phyloP scores from a whole-genome alignment of 1,140 invertebrate genomes.

The Drosophila persimilis region DNA sequence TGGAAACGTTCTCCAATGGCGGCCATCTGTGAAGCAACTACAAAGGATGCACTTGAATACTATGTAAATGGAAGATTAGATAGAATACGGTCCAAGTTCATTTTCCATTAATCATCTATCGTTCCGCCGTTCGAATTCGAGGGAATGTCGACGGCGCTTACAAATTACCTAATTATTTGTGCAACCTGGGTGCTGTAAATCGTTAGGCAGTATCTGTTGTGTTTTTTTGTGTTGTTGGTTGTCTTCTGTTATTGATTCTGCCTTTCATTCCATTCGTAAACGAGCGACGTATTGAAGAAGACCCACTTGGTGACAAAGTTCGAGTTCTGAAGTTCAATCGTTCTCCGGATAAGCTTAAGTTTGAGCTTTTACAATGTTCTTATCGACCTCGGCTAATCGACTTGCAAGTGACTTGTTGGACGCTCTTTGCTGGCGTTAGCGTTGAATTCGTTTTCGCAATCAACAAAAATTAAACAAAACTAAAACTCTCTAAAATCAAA shows the following conservation, averaged over 20 bases:
- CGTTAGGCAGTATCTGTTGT: constrained; percentile 17
- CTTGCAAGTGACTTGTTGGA: constrained; percentile 9
- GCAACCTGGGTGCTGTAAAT: constrained; percentile 55
- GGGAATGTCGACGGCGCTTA: constrained; percentile 56
- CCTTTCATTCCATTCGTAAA: constrained; percentile 34
- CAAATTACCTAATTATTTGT: constrained; percentile 79
- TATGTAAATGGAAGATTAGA: constrained; percentile 44
- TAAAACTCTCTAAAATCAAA: constrained; percentile 23
- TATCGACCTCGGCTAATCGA: constrained; percentile 35
- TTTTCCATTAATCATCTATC: constrained; percentile 20
- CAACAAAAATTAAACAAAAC: constrained; percentile 51
- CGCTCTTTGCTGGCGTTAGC: constrained; percentile 10
- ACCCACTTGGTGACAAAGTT: constrained; percentile 62
- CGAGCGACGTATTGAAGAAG: constrained; percentile 4
- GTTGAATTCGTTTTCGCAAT: constrained; percentile 43
- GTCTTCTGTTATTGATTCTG: constrained; percentile 47
- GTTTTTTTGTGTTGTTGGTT: constrained; percentile 39
- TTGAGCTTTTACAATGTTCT: constrained; percentile 42
- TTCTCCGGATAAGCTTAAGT: constrained; percentile 22
- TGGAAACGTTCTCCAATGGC: constrained; percentile 90
- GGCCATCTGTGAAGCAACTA: constrained; percentile 50
- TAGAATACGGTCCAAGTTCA: constrained; percentile 47
- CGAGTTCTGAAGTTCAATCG: constrained; percentile 61
- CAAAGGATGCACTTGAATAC: constrained; percentile 8
- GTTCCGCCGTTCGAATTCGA: not conserved